phyloP scores from a whole-genome alignment of 2,113 vertebrate species.

The Capricornis sumatraensis region DNA sequence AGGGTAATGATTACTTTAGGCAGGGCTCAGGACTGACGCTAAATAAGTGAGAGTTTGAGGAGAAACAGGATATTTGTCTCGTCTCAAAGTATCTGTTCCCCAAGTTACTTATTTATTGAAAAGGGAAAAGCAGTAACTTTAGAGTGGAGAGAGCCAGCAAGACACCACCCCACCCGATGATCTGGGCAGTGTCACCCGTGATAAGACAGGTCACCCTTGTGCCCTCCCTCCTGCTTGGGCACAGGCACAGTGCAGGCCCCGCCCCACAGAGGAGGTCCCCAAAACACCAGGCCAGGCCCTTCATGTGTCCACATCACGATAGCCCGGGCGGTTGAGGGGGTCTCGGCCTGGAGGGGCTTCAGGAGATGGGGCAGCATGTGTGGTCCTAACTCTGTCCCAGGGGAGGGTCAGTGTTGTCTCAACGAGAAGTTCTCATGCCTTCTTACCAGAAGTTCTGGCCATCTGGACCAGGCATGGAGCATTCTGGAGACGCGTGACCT shows the following conservation, averaged over 20 bases:
- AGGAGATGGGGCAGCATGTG: rapidly evolving
- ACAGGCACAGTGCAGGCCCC: not conserved
- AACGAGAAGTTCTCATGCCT: not conserved
- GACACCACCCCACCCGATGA: not conserved
- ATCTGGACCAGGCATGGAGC: not conserved
- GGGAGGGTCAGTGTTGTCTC: no score
- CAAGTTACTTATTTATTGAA: conserved; percentile 56
- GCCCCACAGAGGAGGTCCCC: rapidly evolving
- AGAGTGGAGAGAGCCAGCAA: conserved; percentile 12
- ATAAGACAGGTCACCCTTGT: rapidly evolving
- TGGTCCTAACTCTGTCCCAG: not conserved
- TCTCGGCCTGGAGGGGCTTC: not conserved
- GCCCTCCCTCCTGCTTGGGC: rapidly evolving
- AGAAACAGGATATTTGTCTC: conserved; percentile 33
- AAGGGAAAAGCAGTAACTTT: conserved; percentile 53
- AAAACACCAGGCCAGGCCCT: not conserved
- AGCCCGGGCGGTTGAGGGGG: rapidly evolving
- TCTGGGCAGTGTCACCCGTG: not conserved
- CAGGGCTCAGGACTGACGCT: rapidly evolving
- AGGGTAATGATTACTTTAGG: not conserved
- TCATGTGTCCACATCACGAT: rapidly evolving
- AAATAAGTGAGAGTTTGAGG: not conserved
- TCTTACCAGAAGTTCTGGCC: not conserved
- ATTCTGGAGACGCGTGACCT: not conserved
- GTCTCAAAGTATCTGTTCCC: not conserved